Percentiles rank a stretch among this genome's conserved stretches.
phyloP scores from a whole-genome alignment of 2,888 invertebrate genomes.

The Hirtodrosophila alboralis region DNA sequence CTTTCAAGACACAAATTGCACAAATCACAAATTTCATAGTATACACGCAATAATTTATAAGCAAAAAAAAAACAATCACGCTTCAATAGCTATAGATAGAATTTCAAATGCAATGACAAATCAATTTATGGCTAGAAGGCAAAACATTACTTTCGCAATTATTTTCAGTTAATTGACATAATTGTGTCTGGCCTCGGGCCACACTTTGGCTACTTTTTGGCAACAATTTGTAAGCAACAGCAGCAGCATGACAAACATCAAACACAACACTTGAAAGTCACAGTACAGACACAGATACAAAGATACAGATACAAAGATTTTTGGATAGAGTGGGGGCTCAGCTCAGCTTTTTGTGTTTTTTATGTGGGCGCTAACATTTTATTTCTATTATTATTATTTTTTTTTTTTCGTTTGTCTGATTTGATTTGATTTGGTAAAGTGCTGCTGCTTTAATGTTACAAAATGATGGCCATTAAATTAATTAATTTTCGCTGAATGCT shows the following conservation, averaged over 20 bases:
- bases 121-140: constrained; percentile 48
- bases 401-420: too few species aligned
- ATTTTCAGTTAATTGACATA: constrained; percentile 45
- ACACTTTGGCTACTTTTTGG: constrained; percentile 44
- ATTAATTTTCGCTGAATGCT: constrained; percentile 55
- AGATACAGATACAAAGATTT: too few species aligned
- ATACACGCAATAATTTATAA: neutral
- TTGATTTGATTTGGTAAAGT: constrained; percentile 22
- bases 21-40: too few species aligned
- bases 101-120: constrained; percentile 63
- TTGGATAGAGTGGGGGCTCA: too few species aligned
- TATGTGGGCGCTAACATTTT: constrained; percentile 9
- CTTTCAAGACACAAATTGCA: too few species aligned
- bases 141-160: constrained; percentile 29
- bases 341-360: too few species aligned
- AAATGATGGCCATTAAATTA: constrained; percentile 72
- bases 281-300: too few species aligned
- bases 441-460: constrained; percentile 41
- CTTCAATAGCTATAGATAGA: neutral
- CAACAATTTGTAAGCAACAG: constrained; percentile 16
- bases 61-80: neutral
- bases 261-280: constrained; percentile 1
- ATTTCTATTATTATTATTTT: too few species aligned
- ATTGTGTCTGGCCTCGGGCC: constrained; percentile 24
- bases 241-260: constrained; percentile 4